phyloP scores from a whole-genome alignment of 2,797 vertebrate genomes.

The Pristis pectinata region DNA sequence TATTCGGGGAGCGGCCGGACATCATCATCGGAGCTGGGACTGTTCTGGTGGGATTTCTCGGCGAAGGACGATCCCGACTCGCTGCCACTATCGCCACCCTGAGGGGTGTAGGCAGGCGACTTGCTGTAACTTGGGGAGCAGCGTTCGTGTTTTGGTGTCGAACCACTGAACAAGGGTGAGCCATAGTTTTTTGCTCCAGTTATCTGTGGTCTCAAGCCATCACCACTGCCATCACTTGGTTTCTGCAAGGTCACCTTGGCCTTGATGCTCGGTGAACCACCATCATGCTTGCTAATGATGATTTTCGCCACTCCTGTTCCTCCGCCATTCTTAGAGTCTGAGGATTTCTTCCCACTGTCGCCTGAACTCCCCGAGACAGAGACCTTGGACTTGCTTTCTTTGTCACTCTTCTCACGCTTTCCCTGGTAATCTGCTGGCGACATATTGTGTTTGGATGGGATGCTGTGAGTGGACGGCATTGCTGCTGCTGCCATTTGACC shows the following conservation, averaged over 20 bases:
- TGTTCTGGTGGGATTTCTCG: conserved; percentile 96
- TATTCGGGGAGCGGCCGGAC: conserved; percentile 70
- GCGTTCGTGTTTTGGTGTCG: conserved; percentile 93
- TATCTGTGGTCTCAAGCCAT: conserved; percentile 81
- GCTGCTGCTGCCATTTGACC: conserved; percentile 65
- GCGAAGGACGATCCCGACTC: conserved; percentile 95
- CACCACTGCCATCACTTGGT: conserved; percentile 76
- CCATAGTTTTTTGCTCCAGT: conserved; percentile 82
- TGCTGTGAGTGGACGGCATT: conserved; percentile 64
- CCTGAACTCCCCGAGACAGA: conserved; percentile 73
- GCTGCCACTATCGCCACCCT: conserved; percentile 92
- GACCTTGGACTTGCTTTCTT: conserved; percentile 85
- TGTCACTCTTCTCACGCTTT: conserved; percentile 89
- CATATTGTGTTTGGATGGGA: conserved; percentile 80
- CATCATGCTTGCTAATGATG: conserved; percentile 96
- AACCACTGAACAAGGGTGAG: conserved; percentile 91
- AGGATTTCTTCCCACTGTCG: conserved; percentile 80
- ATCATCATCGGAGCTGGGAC: conserved; percentile 92
- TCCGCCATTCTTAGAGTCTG: conserved; percentile 76
- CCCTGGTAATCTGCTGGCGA: conserved; percentile 75
- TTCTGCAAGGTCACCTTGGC: conserved; percentile 95
- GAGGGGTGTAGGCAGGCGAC: conserved; percentile 89
- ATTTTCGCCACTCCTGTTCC: conserved; percentile 91
- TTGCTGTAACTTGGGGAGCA: conserved; percentile 95
- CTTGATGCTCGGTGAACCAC: conserved; percentile 95